Percentiles rank a stretch among this genome's conserved stretches.
phyloP scores from a whole-genome alignment of 2,113 vertebrate species.

The Eurystomus gularis region DNA sequence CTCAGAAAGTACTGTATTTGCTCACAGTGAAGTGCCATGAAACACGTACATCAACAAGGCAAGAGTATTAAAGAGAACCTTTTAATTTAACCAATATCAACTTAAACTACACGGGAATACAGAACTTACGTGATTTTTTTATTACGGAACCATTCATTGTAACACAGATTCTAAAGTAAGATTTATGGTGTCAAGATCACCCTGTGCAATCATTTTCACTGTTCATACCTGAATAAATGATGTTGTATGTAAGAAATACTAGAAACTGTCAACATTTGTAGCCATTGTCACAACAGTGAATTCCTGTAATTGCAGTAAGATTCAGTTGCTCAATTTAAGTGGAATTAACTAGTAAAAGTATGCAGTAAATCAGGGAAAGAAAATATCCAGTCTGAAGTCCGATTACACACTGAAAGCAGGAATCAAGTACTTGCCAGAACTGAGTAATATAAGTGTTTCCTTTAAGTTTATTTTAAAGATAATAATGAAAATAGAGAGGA shows the following conservation, averaged over 20 bases:
- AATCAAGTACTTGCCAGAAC: neutral
- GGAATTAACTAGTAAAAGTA: neutral
- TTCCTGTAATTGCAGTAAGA: neutral
- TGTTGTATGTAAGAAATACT: neutral
- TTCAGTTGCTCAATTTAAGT: neutral
- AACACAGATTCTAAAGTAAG: fast-evolving
- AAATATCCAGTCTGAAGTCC: neutral
- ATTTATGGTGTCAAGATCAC: neutral
- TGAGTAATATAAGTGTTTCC: neutral
- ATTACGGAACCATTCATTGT: neutral
- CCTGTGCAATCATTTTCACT: neutral
- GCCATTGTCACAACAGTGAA: neutral
- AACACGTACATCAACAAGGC: neutral
- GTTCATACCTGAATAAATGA: neutral
- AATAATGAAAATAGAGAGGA: neutral
- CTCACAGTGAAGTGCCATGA: neutral
- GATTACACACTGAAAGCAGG: neutral
- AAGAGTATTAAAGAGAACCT: neutral
- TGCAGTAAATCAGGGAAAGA: neutral
- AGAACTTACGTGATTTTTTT: neutral
- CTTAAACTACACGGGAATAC: neutral
- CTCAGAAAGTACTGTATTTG: neutral
- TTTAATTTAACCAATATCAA: neutral
- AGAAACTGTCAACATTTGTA: neutral
- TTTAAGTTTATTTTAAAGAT: neutral